Evolutionary conservation across 2,888 invertebrate species (phyloP).

Genomic region (Hermodice carunculata): DNA sequence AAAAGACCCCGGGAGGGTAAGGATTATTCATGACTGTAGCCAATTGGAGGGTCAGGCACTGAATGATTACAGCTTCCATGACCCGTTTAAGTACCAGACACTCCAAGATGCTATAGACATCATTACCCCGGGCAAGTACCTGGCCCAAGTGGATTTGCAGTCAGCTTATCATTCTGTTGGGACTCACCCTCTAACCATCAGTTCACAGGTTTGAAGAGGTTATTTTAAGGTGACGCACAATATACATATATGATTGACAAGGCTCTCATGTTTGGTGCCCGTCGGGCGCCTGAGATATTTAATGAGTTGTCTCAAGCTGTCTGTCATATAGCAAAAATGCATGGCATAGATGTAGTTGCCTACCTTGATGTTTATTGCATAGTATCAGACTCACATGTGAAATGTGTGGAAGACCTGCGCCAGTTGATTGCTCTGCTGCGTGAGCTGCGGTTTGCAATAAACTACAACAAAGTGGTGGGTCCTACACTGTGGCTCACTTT

Average conservation of each 20-base stretch:
- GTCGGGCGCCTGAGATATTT: slow-evolving; percentile 9
- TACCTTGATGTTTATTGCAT: slow-evolving; percentile 15
- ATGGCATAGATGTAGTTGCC: not conserved
- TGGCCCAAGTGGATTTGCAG: slow-evolving; percentile 6
- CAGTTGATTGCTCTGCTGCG: not conserved
- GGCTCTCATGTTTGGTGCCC: slow-evolving; percentile 8
- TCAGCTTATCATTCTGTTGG: not conserved
- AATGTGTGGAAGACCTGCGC: not conserved
- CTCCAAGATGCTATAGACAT: not conserved
- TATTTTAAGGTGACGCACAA: not conserved
- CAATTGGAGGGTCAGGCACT: not conserved
- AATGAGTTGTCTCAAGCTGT: slow-evolving; percentile 12
- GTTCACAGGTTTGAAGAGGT: slow-evolving; percentile 5
- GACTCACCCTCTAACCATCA: not conserved
- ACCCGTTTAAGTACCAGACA: not conserved
- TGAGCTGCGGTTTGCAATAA: slow-evolving; percentile 6
- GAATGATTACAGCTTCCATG: not conserved
- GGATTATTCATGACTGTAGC: slow-evolving; percentile 10
- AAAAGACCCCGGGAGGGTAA: not conserved
- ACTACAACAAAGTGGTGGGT: slow-evolving; percentile 6
- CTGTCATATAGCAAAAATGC: not conserved
- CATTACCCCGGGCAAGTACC: not conserved
- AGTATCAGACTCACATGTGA: not conserved
- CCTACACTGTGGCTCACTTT: slow-evolving; percentile 4
- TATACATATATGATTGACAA: not conserved